Evolutionary conservation across 2,797 vertebrate genomes (phyloP), one percentile per base, ranked within the genome.

Genomic region (Rhinatrema bivittatum): DNA sequence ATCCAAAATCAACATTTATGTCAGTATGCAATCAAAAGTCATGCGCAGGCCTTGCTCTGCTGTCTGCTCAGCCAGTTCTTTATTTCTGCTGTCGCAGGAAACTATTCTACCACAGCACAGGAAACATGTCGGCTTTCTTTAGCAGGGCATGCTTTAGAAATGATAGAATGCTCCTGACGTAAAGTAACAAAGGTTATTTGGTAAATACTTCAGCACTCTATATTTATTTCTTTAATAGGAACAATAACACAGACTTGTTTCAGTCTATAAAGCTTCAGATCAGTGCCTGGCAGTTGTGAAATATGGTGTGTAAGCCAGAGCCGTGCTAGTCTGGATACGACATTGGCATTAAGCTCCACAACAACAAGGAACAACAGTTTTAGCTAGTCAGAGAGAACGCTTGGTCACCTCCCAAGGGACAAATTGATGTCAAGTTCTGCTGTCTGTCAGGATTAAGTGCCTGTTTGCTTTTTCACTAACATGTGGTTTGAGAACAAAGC

Each of bases 401-500:
- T 47, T 74, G 70, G 78, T 76, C 75, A 68, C 60, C 65, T 82
- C 81, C 79, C 70, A 47, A 62, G 84, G 78, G 84, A 87, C 80
- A 86, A 84, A 89, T 78, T 67, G 76, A 87, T 87, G 88, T 91
- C 78, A 88, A 83, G 76, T 88, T 86, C 82, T 77, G 79, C 81
- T 85, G 79, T 85, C 85, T 80, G 78, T 86, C 78, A 90, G 82
- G 88, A 93, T 94, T 91, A 90, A 90, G 75, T 70, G 82, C 78
- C 75, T 87, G 77, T 89, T 91, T 88, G 81, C 80, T 85, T 83
- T 88, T 78, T 70, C 56, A 41, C 77, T 80, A 70, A 67, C 83
- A 82, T 74, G 65, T 76, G 76, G 83, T 79, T 84, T 66, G 60
- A 74, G 85, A 84, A 87, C 85, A 86, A 89, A 90, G 84, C 79